Conservation (phyloP, 2,888 invertebrate species). For the Drosophila neotestacea region DNA sequence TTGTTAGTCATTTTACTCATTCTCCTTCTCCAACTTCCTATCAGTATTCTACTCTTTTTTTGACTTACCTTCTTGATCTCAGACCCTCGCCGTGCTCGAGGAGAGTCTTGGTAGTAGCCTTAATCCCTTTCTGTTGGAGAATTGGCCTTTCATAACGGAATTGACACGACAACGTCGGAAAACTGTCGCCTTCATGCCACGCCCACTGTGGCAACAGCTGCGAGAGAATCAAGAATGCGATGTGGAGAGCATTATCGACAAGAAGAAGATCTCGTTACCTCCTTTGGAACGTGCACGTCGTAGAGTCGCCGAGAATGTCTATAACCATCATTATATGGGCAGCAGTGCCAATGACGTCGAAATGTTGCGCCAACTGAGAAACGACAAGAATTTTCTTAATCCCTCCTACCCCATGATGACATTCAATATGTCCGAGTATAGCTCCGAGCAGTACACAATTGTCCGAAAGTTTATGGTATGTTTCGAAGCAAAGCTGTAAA, state of each 20-base stretch:
- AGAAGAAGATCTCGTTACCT: slow-evolving; percentile 59
- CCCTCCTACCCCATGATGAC: slow-evolving; percentile 59
- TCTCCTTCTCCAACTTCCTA: background rate
- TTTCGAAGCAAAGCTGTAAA: no score
- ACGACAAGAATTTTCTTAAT: slow-evolving; percentile 58
- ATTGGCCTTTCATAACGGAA: slow-evolving; percentile 40
- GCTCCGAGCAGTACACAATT: slow-evolving; percentile 58
- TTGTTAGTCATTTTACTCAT: background rate
- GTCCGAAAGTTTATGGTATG: slow-evolving; percentile 76
- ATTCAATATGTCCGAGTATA: slow-evolving; percentile 57
- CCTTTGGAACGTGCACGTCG: slow-evolving; percentile 75
- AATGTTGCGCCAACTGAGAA: slow-evolving; percentile 64
- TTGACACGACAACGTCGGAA: background rate
- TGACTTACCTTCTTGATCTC: background rate
- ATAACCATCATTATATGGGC: slow-evolving; percentile 77
- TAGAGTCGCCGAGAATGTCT: slow-evolving; percentile 57
- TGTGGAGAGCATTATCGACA: slow-evolving; percentile 71
- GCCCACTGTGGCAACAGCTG: slow-evolving; percentile 78
- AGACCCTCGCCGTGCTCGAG: slow-evolving; percentile 64
- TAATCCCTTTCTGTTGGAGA: slow-evolving; percentile 69
- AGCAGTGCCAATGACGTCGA: slow-evolving; percentile 72
- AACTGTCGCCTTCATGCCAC: slow-evolving; percentile 42
- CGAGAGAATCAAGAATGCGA: slow-evolving; percentile 73
- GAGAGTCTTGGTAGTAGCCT: slow-evolving; percentile 71
- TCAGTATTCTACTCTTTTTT: background rate